Evolutionary conservation across 2,797 vertebrate species (phyloP).

Genomic region (Tenualosa ilisha): DNA sequence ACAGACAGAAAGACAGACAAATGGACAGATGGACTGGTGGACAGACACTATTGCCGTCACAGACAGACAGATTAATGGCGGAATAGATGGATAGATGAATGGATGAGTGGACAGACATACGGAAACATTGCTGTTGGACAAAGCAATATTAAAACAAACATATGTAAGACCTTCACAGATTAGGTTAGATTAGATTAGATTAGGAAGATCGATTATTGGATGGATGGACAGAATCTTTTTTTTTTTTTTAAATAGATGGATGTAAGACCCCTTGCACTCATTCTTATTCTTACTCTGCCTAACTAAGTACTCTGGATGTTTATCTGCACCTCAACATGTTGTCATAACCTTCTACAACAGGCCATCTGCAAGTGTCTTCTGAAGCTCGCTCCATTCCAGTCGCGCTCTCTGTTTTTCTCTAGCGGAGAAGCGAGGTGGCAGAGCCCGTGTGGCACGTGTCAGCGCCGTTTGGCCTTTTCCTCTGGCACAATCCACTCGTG

Average conservation of each 20-base stretch:
- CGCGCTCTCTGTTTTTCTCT: not conserved
- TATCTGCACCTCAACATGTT: not conserved
- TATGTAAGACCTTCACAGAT: not conserved
- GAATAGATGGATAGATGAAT: too few species aligned
- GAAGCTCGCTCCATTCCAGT: not conserved
- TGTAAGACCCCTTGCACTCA: not conserved
- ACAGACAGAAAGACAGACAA: not conserved
- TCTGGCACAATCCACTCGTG: not conserved
- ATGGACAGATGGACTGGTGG: not conserved
- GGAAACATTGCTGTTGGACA: too few species aligned
- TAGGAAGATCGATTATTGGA: not conserved
- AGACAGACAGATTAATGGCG: too few species aligned
- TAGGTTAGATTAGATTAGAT: not conserved
- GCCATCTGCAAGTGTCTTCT: not conserved
- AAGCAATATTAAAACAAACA: too few species aligned
- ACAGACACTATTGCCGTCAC: not conserved
- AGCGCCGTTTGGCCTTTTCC: constrained; percentile 33
- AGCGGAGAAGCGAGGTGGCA: not conserved
- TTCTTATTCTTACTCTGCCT: not conserved
- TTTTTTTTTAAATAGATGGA: not conserved
- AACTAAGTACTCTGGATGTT: not conserved
- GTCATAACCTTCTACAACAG: not conserved
- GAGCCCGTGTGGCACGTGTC: not conserved
- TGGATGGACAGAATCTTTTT: not conserved
- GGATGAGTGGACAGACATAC: too few species aligned